Base-by-base conservation (phyloP, 2,888 invertebrate species). In the Cheilosia variabilis region DNA sequence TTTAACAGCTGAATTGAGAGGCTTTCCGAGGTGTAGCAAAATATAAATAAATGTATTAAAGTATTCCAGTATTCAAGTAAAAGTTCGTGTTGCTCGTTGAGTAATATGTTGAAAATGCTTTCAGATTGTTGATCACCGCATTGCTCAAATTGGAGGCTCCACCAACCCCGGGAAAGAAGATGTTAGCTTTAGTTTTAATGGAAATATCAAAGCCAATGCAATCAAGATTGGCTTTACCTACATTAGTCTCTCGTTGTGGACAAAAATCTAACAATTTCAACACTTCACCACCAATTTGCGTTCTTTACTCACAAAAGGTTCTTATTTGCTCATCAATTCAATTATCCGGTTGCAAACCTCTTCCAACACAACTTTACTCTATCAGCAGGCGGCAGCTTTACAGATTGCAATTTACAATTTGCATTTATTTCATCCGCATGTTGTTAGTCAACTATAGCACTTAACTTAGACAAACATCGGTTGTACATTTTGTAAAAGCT, bases 321-420 rank as follows among this genome's bases (percentile, higher is more conserved):
- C 13, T 5, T 52, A 5, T 52, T 52, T 24, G 24, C 6, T 52
- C 24, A 6, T 13, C 52, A 15, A 15, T 37, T n/a, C 9, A 34
- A 53, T 52, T 41, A 43, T 27, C 41, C 5, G 17, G 13, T 19
- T 55, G 27, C 31, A 68, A 55, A n/a, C 13, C 15, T 1, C 6
- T 19, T 6, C 15, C 10, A 17, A 10, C 17, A 10, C 9, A 1
- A 31, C 37, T 27, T 1, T 4, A 2, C 4, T 47, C 45, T 34
- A 24, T 55, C 47, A 43, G 37, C n/a, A 50, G 9, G 13, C 34
- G 10, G 17, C 63, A 24, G 22, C 5, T 13, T 7, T 66, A 17
- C 52, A 66, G 22, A 60, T 66, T 76, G 76, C 68, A 68, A 68
- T 60, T 60, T 66, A 52, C 41, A 52, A 24, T 43, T 52, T 76